phyloP scores from a whole-genome alignment of 2,888 invertebrate genomes.

The Pseudococcus longispinus region DNA sequence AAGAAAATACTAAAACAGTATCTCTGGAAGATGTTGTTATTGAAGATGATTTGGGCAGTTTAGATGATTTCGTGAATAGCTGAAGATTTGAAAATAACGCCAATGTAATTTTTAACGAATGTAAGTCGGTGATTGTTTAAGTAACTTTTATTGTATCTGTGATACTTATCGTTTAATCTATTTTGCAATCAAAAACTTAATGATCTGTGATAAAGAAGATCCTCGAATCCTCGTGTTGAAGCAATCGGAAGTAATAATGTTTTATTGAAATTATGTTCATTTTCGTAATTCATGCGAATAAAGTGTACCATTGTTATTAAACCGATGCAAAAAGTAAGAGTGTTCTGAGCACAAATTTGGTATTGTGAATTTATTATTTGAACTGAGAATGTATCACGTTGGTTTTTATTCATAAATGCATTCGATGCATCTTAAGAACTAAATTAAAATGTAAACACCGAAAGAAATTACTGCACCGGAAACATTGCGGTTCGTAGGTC shows the following conservation, averaged over 20 bases:
- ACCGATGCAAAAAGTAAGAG: no score
- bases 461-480: no score
- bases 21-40: conserved; percentile 59
- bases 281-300: no score
- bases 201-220: neutral
- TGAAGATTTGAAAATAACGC: conserved; percentile 6
- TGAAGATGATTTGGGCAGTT: conserved; percentile 59
- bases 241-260: neutral
- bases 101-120: neutral
- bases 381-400: no score
- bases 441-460: no score
- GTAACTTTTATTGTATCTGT: neutral
- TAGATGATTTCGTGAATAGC: conserved; percentile 58
- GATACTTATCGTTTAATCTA: neutral
- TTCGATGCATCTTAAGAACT: no score
- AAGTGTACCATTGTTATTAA: no score
- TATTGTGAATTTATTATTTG: no score
- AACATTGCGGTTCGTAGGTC: no score
- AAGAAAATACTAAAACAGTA: conserved; percentile 51
- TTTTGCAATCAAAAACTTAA: neutral
- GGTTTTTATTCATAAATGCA: no score
- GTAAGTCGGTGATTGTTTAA: conserved; percentile 2
- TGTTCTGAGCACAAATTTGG: no score
- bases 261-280: neutral
- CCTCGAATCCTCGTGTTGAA: neutral